These are phyloP conservation scores for Lepilemur ruficaudatus DNA, from an alignment of 2,797 vertebrate species.

Conservation along the genomic window DNA sequence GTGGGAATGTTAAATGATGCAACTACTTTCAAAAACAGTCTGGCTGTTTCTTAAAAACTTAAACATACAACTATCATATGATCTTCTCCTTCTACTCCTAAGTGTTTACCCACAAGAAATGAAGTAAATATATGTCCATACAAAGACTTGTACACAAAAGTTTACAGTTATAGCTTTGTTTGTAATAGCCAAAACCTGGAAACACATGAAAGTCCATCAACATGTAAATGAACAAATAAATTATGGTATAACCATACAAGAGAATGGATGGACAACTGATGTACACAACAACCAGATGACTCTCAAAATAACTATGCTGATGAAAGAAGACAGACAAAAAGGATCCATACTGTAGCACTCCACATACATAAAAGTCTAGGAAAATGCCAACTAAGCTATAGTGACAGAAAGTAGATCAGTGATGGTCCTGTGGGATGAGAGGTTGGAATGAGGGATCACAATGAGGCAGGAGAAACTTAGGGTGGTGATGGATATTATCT, in stretches of 20 bases:
- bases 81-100: background rate
- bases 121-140: background rate
- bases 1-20: background rate
- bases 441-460: background rate
- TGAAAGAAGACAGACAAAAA: background rate
- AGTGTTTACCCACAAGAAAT: background rate
- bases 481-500: background rate
- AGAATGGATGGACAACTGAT: background rate
- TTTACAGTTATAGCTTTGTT: background rate
- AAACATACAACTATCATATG: background rate
- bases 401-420: background rate
- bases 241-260: background rate
- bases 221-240: background rate
- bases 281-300: background rate
- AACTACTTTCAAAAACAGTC: background rate
- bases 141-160: background rate
- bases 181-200: background rate
- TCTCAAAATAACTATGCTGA: background rate
- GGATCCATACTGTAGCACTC: background rate
- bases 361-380: background rate
- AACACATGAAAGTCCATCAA: background rate
- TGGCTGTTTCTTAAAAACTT: background rate
- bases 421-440: background rate
- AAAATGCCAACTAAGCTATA: background rate
- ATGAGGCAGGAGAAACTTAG: background rate